Conservation (phyloP, 2,888 invertebrate species). For the Lasiommata megera region DNA sequence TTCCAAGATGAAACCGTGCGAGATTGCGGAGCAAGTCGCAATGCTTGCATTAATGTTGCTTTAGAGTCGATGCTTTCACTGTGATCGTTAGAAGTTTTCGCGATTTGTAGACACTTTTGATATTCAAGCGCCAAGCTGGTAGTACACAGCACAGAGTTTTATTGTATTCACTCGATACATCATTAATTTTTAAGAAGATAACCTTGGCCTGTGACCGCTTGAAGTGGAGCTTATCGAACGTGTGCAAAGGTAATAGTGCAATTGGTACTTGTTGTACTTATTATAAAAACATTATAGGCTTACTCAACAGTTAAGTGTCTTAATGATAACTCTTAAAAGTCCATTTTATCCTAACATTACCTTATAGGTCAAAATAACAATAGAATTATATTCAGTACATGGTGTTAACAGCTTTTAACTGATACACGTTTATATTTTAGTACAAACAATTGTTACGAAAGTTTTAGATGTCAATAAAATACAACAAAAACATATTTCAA, state of each 20-base stretch:
- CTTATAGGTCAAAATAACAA: constrained; percentile 60
- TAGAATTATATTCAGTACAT: constrained; percentile 61
- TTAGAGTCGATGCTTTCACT: constrained; percentile 61
- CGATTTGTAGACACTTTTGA: constrained; percentile 58
- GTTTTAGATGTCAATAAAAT: constrained; percentile 80
- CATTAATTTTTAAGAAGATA: constrained; percentile 22
- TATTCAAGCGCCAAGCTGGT: constrained; percentile 42
- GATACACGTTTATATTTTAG: constrained; percentile 79
- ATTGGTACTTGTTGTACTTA: constrained; percentile 30
- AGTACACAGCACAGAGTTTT: constrained; percentile 23
- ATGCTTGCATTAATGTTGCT: constrained; percentile 52
- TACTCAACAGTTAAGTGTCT: constrained; percentile 31
- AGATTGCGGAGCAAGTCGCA: constrained; percentile 49
- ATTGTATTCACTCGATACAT: constrained; percentile 17
- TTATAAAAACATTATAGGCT: constrained; percentile 19
- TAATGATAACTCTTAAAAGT: constrained; percentile 44
- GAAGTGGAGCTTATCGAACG: constrained; percentile 55
- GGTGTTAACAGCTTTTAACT: constrained; percentile 72
- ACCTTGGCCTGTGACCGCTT: constrained; percentile 35
- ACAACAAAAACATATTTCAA: constrained; percentile 18
- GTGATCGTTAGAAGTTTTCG: constrained; percentile 57
- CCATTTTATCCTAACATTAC: constrained; percentile 64
- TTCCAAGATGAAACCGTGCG: constrained; percentile 46
- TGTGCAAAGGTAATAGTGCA: constrained; percentile 36
- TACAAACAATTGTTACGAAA: constrained; percentile 78